These are phyloP conservation scores for Erpobdella octoculata DNA, from an alignment of 2,888 invertebrate genomes.

Conservation along the genomic window DNA sequence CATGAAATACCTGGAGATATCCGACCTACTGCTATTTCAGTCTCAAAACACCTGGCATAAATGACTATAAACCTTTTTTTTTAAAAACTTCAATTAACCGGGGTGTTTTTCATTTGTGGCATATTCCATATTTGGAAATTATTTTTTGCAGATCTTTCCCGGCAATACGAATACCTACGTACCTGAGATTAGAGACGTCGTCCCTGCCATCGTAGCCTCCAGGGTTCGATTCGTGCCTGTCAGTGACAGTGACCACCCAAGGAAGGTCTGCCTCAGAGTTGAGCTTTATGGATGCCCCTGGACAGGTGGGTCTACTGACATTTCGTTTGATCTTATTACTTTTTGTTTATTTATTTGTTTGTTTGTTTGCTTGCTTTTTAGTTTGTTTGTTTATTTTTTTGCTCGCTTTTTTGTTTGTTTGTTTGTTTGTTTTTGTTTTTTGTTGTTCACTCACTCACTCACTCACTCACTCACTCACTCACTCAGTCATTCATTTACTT, in stretches of 20 bases:
- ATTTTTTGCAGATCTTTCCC: conserved; percentile 61
- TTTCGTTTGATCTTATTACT: not conserved
- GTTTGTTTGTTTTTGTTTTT: no score
- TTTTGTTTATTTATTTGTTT: not conserved
- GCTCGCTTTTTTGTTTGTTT: conserved; percentile 56
- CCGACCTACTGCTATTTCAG: no score
- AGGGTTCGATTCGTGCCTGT: conserved; percentile 76
- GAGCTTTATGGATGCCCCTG: conserved; percentile 81
- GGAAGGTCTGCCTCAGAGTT: conserved; percentile 83
- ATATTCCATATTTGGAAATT: not conserved
- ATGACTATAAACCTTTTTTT: no score
- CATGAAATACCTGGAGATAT: no score
- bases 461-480: no score
- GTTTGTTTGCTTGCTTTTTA: not conserved
- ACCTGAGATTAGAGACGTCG: conserved; percentile 65
- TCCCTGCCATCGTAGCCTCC: conserved; percentile 78
- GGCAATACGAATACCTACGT: conserved; percentile 82
- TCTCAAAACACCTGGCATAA: no score
- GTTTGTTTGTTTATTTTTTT: not conserved
- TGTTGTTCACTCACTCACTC: no score
- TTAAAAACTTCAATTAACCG: not conserved
- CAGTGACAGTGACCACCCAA: conserved; percentile 64
- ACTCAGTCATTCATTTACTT: no score
- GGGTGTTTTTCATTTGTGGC: no score
- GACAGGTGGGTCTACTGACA: conserved; percentile 51